These are phyloP conservation scores for Pyrochroa serraticornis DNA, from an alignment of 2,888 invertebrate species.

Conservation along the genomic window DNA sequence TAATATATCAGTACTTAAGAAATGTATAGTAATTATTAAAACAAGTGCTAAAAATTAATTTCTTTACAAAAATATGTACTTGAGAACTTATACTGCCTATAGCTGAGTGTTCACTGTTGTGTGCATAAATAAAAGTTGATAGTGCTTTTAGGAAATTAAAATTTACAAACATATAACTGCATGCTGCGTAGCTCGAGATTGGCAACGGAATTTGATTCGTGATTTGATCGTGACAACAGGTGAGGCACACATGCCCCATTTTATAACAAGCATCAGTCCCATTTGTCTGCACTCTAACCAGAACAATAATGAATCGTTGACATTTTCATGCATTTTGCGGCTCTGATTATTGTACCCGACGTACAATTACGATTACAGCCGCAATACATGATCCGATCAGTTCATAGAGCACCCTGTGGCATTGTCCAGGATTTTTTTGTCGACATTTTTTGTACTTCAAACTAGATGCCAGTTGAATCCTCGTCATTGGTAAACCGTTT, in stretches of 20 bases:
- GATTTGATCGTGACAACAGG: slow-evolving; percentile 16
- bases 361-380: slow-evolving; percentile 23
- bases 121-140: too few species aligned
- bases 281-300: slow-evolving; percentile 24
- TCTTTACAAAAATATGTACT: too few species aligned
- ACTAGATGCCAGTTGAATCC: too few species aligned
- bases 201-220: slow-evolving; percentile 8
- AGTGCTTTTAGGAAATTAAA: too few species aligned
- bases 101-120: too few species aligned
- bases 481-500: too few species aligned
- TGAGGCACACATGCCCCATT: slow-evolving; percentile 19
- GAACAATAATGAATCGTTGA: slow-evolving; percentile 32
- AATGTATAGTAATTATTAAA: too few species aligned
- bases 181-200: not conserved
- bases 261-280: slow-evolving; percentile 18
- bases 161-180: slow-evolving; percentile 24
- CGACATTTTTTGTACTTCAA: too few species aligned
- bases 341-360: slow-evolving; percentile 29
- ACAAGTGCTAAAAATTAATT: too few species aligned
- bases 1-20: too few species aligned
- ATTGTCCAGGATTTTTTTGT: slow-evolving; percentile 4
- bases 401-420: slow-evolving; percentile 26
- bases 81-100: too few species aligned
- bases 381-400: slow-evolving; percentile 28
- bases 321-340: slow-evolving; percentile 37